Conservation (phyloP, 2,113 vertebrate species). For the Argyrosomus japonicus region DNA sequence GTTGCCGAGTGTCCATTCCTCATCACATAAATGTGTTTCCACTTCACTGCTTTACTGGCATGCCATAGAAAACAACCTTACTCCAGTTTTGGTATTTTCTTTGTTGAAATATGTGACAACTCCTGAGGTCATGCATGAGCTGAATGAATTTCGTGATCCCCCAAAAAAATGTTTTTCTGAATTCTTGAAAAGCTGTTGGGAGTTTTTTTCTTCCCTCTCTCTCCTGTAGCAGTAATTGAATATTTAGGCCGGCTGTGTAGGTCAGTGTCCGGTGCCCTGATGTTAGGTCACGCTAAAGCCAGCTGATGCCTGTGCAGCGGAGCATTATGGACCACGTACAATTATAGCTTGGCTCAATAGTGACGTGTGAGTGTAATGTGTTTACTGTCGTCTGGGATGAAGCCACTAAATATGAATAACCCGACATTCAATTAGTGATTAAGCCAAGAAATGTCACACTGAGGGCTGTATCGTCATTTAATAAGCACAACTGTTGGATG, state of each 20-base stretch:
- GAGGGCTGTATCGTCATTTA: conserved; percentile 3
- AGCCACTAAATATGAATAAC: conserved; percentile 26
- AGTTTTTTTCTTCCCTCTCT: rapidly evolving
- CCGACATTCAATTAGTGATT: conserved; percentile 14
- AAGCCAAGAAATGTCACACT: conserved; percentile 5
- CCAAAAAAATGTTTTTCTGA: no score
- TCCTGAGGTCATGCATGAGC: conserved; percentile 11
- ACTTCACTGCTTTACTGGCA: background rate
- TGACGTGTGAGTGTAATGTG: conserved; percentile 27
- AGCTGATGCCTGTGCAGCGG: conserved; percentile 28
- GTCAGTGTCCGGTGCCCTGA: conserved; percentile 9
- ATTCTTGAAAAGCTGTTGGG: background rate
- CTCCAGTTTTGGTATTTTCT: background rate
- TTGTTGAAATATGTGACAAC: background rate
- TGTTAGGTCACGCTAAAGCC: conserved; percentile 16
- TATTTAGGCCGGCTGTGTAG: conserved; percentile 12
- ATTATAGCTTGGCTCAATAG: conserved; percentile 25
- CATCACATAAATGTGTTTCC: conserved; percentile 40
- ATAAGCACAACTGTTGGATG: background rate
- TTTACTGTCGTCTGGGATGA: background rate
- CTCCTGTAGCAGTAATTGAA: background rate
- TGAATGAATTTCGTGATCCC: background rate
- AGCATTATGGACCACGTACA: conserved; percentile 16
- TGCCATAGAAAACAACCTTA: background rate
- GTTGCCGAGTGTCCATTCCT: conserved; percentile 56